phyloP scores from a whole-genome alignment of 2,797 vertebrate genomes.

The Cyclura pinguis region DNA sequence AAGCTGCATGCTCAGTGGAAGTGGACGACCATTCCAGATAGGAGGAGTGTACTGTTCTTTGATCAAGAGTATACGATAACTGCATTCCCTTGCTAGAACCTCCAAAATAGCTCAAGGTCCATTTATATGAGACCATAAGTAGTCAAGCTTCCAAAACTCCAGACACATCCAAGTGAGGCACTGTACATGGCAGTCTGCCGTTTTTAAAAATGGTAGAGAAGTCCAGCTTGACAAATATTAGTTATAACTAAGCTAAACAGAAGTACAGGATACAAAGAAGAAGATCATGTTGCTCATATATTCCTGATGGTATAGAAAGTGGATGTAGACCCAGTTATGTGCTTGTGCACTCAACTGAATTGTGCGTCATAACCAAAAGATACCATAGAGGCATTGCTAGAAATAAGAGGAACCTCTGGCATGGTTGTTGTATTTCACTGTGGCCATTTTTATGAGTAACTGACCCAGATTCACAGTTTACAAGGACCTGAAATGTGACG shows the following conservation, averaged over 20 bases:
- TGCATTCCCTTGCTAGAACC: too few relatives aligned
- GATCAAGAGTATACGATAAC: too few relatives aligned
- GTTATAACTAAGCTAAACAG: conserved; percentile 22
- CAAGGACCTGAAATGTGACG: conserved; percentile 23
- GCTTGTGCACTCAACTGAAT: neutral
- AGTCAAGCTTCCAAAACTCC: too few relatives aligned
- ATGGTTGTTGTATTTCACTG: neutral
- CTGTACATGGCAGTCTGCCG: too few relatives aligned
- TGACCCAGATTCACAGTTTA: conserved; percentile 9
- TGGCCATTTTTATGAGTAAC: neutral
- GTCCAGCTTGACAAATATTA: neutral
- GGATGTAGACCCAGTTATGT: neutral
- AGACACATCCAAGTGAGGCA: too few relatives aligned
- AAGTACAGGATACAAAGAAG: conserved; percentile 5
- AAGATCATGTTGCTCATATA: neutral
- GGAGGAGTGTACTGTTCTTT: too few relatives aligned
- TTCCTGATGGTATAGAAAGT: neutral
- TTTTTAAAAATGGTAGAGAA: neutral
- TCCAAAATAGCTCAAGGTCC: too few relatives aligned
- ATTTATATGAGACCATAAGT: too few relatives aligned
- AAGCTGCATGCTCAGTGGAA: too few relatives aligned
- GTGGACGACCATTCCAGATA: too few relatives aligned
- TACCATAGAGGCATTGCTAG: conserved; percentile 10
- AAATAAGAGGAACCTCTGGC: conserved; percentile 9
- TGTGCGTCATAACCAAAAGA: neutral